phyloP scores from a whole-genome alignment of 2,113 vertebrate genomes.

The Merops nubicus region DNA sequence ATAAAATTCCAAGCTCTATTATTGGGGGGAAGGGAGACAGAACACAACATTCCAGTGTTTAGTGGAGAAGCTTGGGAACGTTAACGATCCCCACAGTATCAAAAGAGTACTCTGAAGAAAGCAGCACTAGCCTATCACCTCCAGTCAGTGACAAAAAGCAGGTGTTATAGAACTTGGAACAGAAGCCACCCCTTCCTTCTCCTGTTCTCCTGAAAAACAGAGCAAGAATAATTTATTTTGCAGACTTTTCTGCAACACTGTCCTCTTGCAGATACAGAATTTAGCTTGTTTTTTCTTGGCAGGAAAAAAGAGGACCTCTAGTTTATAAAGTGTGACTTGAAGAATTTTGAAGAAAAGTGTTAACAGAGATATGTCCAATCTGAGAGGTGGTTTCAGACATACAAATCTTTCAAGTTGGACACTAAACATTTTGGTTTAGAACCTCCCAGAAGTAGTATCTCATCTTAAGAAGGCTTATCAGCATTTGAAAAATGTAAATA shows the following conservation, averaged over 20 bases:
- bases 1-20: background rate
- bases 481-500: background rate
- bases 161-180: background rate
- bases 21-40: accelerated
- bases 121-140: background rate
- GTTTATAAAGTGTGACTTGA: background rate
- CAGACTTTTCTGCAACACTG: background rate
- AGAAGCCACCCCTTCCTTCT: background rate
- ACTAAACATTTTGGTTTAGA: background rate
- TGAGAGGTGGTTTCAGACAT: background rate
- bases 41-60: background rate
- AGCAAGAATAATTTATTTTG: background rate
- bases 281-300: background rate
- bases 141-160: background rate
- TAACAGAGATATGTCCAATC: background rate
- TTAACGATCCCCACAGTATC: background rate
- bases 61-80: background rate
- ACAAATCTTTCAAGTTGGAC: background rate
- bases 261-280: background rate
- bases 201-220: accelerated
- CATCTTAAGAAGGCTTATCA: background rate
- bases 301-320: background rate
- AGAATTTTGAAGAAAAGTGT: background rate
- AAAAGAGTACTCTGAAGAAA: background rate
- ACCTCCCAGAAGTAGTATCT: background rate